Evolutionary conservation across 2,113 vertebrate species (phyloP), one percentile per base, ranked within the genome.

Genomic region (Pygoscelis antarcticus): DNA sequence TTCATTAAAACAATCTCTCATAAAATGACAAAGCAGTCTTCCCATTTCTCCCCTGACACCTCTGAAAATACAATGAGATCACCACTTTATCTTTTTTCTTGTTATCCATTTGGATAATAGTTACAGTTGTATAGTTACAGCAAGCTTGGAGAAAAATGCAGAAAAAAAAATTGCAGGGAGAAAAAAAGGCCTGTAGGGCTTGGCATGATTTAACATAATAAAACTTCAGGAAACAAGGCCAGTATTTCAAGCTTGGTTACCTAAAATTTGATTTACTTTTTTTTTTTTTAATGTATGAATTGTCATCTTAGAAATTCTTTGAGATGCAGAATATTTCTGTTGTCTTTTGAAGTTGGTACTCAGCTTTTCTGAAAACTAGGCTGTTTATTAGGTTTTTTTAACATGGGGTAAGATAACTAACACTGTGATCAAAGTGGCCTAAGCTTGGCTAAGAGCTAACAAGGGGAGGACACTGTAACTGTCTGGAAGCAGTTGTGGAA

Each of bases 1-100:
- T 77, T 96, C 57, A 30, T 89, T 89, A 61, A 92, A 94, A 75
- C 68, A 86, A 22, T 92, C 72, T 68, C 49, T 92, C 76, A 55
- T 60, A 82, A 87, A 87, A 70, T 81, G 90, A 92, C 88, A 95
- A 66, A 96, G 77, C 83, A 68, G 13, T 36, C 83, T 89, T 87
- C 69, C 44, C 80, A 52, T 94, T 93, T 93, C 60, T 95, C 95
- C 71, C 51, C 57, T 55, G 23, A 51, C 89, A 90, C 77, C 87
- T 93, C 95, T 82, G 86, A 92, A 84, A 95, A 92, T 42, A 75
- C 64, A n/a, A 8, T 94, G 83, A 90, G 83, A 84, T 94, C 86
- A 90, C 90, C 69, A 36, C 52, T 89, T 96, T 86, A 47, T 90
- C 86, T 83, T 86, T 90, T 64, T 92, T 60, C 69, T 78, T 93